A percentile compares a stretch with the other conserved stretches of the same genome.
Evolutionary conservation across 2,888 invertebrate genomes (phyloP).

Genomic region (Apotomis capreana): DNA sequence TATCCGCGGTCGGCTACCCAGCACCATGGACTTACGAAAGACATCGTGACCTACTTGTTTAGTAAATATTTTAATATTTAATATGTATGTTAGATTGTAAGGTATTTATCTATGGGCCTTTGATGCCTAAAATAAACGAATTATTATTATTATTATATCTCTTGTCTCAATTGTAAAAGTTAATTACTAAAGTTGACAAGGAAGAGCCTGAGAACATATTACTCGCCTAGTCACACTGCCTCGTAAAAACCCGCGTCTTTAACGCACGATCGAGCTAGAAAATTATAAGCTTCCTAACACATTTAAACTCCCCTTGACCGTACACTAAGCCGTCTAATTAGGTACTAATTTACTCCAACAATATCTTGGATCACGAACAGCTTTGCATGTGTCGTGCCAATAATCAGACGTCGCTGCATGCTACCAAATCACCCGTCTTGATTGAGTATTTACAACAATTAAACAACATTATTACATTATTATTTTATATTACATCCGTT

Average conservation of each 20-base stretch:
- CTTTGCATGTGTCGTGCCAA: constrained; percentile 34
- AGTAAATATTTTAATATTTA: too few species aligned
- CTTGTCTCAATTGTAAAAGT: too few species aligned
- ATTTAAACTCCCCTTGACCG: constrained; percentile 39
- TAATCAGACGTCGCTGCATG: constrained; percentile 35
- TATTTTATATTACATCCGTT: constrained; percentile 26
- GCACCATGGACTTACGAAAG: too few species aligned
- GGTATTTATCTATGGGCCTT: too few species aligned
- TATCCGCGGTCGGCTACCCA: too few species aligned
- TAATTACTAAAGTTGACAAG: too few species aligned
- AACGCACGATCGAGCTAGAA: constrained; percentile 37
- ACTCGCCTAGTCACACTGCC: constrained; percentile 2
- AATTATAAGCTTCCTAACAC: constrained; percentile 39
- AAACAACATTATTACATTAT: constrained; percentile 17
- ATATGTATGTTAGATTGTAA: too few species aligned
- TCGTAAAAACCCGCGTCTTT: constrained; percentile 11
- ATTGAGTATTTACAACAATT: constrained; percentile 31
- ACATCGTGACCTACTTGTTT: too few species aligned
- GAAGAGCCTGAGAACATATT: too few species aligned
- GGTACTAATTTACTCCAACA: constrained; percentile 26
- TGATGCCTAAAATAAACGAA: too few species aligned
- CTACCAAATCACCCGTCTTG: constrained; percentile 19
- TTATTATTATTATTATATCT: too few species aligned
- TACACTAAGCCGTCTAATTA: constrained; percentile 33
- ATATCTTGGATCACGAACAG: constrained; percentile 31